Percentiles rank a stretch among this genome's conserved stretches.
phyloP scores from a whole-genome alignment of 2,113 vertebrate genomes.

The Alethe castanea region DNA sequence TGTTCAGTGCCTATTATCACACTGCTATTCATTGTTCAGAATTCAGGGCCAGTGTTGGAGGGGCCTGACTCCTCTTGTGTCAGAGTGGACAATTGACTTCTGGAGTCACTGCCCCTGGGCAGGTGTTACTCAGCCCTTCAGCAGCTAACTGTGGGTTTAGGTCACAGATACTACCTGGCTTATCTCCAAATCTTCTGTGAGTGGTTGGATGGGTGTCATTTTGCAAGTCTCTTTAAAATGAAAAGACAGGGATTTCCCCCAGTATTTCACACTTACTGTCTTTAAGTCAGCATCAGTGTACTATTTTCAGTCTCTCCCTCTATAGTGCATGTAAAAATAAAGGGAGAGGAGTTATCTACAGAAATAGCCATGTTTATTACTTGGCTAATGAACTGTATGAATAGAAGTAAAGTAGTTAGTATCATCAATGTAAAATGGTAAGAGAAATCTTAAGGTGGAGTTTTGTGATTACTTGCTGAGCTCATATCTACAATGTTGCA shows the following conservation, averaged over 20 bases:
- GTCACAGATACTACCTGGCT: not conserved
- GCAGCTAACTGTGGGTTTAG: not conserved
- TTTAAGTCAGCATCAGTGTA: not conserved
- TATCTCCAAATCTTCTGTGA: not conserved
- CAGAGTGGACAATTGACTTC: not conserved
- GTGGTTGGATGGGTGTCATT: not conserved
- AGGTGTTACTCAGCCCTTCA: not conserved
- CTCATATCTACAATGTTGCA: not conserved
- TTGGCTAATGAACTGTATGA: not conserved
- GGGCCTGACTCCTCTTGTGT: not conserved
- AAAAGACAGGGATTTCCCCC: not conserved
- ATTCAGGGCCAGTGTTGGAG: not conserved
- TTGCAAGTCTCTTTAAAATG: not conserved
- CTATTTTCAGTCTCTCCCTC: not conserved
- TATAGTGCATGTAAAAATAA: not conserved
- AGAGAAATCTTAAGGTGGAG: not conserved
- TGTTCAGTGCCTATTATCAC: not conserved
- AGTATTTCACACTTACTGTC: not conserved
- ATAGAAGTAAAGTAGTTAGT: not conserved
- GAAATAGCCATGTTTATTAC: not conserved
- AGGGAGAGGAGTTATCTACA: not conserved
- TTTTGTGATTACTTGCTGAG: not conserved
- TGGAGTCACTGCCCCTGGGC: not conserved
- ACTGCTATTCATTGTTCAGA: not conserved
- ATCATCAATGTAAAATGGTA: not conserved